These are phyloP conservation scores for Chrysemys picta DNA, from an alignment of 2,113 vertebrate species.

Conservation along the genomic window DNA sequence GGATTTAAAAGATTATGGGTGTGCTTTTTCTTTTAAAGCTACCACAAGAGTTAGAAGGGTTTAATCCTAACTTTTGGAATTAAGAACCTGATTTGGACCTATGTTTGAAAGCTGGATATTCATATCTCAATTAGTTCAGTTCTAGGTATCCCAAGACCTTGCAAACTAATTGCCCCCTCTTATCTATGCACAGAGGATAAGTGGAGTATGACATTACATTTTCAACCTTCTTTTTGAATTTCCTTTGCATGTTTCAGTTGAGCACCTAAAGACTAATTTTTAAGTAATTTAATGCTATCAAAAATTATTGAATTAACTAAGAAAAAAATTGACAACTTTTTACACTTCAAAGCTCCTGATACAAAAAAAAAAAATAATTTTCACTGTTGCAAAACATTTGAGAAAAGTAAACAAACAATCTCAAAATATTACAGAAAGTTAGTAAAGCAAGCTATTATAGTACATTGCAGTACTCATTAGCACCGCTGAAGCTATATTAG, in stretches of 20 bases:
- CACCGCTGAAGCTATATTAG: not conserved
- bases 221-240: not conserved
- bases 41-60: not conserved
- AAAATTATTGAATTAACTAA: not conserved
- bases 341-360: conserved; percentile 31
- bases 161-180: rapidly evolving
- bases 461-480: not conserved
- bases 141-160: not conserved
- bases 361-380: not conserved
- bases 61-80: not conserved
- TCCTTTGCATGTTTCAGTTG: not conserved
- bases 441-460: conserved; percentile 14
- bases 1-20: rapidly evolving
- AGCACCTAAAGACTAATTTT: not conserved
- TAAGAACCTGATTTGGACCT: not conserved
- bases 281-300: not conserved
- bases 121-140: not conserved
- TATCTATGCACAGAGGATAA: not conserved
- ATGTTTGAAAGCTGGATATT: not conserved
- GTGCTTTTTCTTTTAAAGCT: not conserved
- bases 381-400: not conserved
- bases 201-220: not conserved
- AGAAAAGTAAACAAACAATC: conserved; percentile 41
- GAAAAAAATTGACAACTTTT: not conserved
- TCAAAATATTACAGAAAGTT: conserved; percentile 22